Evolutionary conservation across 2,888 invertebrate genomes (phyloP).

Genomic region (Chrysolina haemoptera): DNA sequence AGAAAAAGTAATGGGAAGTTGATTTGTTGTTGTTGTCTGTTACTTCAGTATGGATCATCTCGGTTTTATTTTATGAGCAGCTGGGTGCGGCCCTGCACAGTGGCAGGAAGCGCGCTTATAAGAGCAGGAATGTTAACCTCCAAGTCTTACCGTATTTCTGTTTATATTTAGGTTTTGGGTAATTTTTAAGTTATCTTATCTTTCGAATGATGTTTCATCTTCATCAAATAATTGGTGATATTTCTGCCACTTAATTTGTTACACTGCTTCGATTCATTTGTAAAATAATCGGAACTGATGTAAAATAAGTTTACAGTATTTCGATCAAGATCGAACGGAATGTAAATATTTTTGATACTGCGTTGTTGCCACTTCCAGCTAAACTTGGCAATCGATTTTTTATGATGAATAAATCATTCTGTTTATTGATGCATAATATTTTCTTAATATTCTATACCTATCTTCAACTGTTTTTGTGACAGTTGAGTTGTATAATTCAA

Average conservation of each 20-base stretch:
- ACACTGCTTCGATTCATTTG: constrained; percentile 2
- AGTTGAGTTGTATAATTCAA: no score
- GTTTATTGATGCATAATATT: no score
- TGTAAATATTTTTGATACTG: no score
- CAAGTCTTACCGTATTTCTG: background rate
- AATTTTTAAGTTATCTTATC: constrained; percentile 3
- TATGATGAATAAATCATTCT: no score
- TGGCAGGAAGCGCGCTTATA: background rate
- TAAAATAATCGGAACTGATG: constrained; percentile 11
- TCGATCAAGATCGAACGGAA: no score
- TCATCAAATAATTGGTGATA: background rate
- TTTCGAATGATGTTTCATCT: background rate
- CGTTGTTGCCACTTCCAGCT: no score
- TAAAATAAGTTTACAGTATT: background rate
- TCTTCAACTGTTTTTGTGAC: no score
- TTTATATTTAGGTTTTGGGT: background rate
- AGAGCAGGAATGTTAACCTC: constrained; percentile 15
- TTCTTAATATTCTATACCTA: no score
- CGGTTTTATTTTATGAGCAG: no score
- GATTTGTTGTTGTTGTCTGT: constrained; percentile 4
- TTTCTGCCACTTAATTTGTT: background rate
- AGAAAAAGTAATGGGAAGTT: background rate
- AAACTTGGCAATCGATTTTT: no score
- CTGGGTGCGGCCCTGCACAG: no score
- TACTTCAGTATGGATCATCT: no score